Evolutionary conservation across 2,797 vertebrate genomes (phyloP), one percentile per base, ranked within the genome.

Genomic region (Semotilus atromaculatus): DNA sequence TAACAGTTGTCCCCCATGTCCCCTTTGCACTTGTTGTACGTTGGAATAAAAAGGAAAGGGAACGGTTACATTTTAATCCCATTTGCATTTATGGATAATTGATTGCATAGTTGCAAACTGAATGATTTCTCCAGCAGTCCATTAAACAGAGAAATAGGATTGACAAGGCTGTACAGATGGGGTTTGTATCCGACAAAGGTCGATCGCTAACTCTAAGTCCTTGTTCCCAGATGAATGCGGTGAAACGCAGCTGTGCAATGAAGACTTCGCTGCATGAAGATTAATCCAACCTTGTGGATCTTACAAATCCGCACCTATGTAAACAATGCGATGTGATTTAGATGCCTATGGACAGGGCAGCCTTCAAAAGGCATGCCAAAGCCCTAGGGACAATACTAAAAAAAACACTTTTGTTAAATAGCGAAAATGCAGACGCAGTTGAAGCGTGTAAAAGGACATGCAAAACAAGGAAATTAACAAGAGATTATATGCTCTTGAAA

Each of bases 41-140:
- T 9, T 18, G 82, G 67, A 38, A 79, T 19, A 80, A 79, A 48
- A 43, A 70, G 53, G 48, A 29, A 78, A 72, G 40, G 40, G 13
- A 45, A 14, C 29, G 23, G 45, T 77, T 84, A 86, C 88, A 83
- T 55, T 83, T 77, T 53, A 88, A 90, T 85, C 64, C 81, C 64
- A 89, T 91, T 87, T 86, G 90, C 80, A 84, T 87, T 82, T 71
- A 87, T 81, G 67, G 77, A 85, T 80, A 83, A 85, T 83, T 83
- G 83, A 87, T 85, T 84, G 76, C 72, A 83, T 74, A 36, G 80
- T 60, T 88, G 45, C 82, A 90, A 89, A 89, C 68, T 75, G 68
- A 83, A 64, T 76, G 40, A 81, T 76, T 73, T 80, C 83, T 83
- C 43, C 1, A 7, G 74, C 83, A 76, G 82, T 89, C 85, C 76